Conservation (phyloP, 2,888 invertebrate genomes). For the Portevinia maculata region DNA sequence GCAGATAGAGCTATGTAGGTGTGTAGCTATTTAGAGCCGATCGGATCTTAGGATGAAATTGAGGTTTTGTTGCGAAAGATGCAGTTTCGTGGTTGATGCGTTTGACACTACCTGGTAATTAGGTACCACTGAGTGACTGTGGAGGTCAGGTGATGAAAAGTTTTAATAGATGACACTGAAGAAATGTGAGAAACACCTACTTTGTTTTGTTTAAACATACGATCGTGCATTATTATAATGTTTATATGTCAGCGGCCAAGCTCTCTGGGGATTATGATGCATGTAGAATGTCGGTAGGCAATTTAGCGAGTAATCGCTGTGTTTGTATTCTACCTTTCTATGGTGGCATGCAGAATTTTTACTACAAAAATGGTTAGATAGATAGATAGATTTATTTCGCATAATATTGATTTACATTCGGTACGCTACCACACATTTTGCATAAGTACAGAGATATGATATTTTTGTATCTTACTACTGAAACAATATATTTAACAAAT, state of each 20-base stretch:
- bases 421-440: no score
- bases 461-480: no score
- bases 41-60: slow-evolving; percentile 43
- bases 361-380: no score
- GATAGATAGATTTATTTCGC: no score
- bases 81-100: slow-evolving; percentile 19
- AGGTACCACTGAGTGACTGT: slow-evolving; percentile 10
- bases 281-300: no score
- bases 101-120: slow-evolving; percentile 32
- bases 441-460: no score
- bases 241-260: not conserved
- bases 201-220: not conserved
- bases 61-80: slow-evolving; percentile 22
- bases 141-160: slow-evolving; percentile 20
- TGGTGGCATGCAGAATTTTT: no score
- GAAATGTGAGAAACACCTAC: slow-evolving; percentile 22
- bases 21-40: slow-evolving; percentile 29
- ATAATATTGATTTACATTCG: no score
- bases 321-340: no score
- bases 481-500: no score
- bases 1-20: not conserved
- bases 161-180: not conserved
- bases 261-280: no score
- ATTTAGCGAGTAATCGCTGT: no score
- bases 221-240: not conserved